A percentile compares a stretch with the other conserved stretches of the same genome.
These are phyloP conservation scores for Dryocosmus kuriphilus DNA, from an alignment of 2,888 invertebrate species.

Conservation along the genomic window DNA sequence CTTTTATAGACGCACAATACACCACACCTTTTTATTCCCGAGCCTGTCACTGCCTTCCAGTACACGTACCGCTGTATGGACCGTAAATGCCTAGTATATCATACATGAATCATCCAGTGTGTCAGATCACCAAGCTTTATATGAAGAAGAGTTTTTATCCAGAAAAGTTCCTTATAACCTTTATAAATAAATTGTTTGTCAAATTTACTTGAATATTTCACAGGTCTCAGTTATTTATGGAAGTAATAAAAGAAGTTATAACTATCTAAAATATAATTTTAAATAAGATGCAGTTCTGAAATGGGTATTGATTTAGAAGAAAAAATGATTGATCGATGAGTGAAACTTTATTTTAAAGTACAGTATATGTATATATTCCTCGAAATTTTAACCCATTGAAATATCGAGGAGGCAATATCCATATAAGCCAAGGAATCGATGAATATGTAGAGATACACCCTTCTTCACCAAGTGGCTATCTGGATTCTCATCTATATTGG, in stretches of 20 bases:
- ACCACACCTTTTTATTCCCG: slow-evolving; percentile 25
- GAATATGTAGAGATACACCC: slow-evolving; percentile 51
- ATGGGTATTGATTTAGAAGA: background rate
- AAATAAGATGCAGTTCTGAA: background rate
- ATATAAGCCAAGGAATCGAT: slow-evolving; percentile 50
- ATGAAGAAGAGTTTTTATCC: background rate
- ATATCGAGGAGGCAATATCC: slow-evolving; percentile 50
- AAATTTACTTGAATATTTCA: background rate
- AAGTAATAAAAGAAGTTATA: too few relatives aligned
- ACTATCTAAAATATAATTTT: too few relatives aligned
- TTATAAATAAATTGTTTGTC: background rate
- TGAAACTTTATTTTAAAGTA: background rate
- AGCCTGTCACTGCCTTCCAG: slow-evolving; percentile 5
- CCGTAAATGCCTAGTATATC: slow-evolving; percentile 17
- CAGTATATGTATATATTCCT: slow-evolving; percentile 43
- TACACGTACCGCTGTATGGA: background rate
- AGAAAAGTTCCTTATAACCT: background rate
- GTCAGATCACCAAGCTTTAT: slow-evolving; percentile 14
- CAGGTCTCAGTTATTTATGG: too few relatives aligned
- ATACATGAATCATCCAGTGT: slow-evolving; percentile 18
- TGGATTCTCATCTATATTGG: slow-evolving; percentile 46
- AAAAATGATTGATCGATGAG: background rate
- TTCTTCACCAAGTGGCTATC: slow-evolving; percentile 32
- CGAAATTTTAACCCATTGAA: slow-evolving; percentile 47
- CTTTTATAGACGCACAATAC: slow-evolving; percentile 32